Evolutionary conservation across 2,888 invertebrate genomes (phyloP).

Genomic region (Spisula subtruncata): DNA sequence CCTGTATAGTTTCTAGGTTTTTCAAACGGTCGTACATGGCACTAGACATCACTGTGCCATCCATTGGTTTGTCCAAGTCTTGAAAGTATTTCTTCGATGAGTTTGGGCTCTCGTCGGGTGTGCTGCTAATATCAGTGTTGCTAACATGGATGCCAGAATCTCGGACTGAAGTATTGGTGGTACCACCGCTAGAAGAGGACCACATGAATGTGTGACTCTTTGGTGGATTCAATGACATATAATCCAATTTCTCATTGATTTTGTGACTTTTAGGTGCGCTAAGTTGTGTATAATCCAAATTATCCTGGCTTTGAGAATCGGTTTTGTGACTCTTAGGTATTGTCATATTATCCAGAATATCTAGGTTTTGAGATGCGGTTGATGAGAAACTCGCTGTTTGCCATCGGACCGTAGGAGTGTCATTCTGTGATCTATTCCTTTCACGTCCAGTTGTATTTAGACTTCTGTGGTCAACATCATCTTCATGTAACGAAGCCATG

Average conservation of each 20-base stretch:
- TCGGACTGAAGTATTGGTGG: not conserved
- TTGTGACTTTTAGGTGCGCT: constrained; percentile 1
- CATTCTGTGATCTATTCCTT: not conserved
- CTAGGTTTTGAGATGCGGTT: not conserved
- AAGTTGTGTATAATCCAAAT: not conserved
- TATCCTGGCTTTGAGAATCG: not conserved
- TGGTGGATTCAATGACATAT: not conserved
- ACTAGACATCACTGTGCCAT: not conserved
- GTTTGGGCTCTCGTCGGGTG: not conserved
- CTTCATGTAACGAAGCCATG: not conserved
- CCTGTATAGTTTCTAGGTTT: not conserved
- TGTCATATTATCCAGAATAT: not conserved
- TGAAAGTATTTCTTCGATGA: not conserved
- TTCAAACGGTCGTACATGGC: not conserved
- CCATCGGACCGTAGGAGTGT: not conserved
- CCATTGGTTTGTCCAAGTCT: not conserved
- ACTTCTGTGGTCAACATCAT: not conserved
- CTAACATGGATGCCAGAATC: constrained; percentile 13
- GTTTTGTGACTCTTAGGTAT: constrained; percentile 1
- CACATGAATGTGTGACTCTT: constrained; percentile 24
- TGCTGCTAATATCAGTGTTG: not conserved
- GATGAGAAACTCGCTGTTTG: not conserved
- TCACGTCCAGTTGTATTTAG: not conserved
- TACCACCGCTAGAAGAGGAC: not conserved
- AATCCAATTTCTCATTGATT: not conserved